Base-by-base conservation (phyloP, 2,888 invertebrate genomes). In the Stegophylla sp. region DNA sequence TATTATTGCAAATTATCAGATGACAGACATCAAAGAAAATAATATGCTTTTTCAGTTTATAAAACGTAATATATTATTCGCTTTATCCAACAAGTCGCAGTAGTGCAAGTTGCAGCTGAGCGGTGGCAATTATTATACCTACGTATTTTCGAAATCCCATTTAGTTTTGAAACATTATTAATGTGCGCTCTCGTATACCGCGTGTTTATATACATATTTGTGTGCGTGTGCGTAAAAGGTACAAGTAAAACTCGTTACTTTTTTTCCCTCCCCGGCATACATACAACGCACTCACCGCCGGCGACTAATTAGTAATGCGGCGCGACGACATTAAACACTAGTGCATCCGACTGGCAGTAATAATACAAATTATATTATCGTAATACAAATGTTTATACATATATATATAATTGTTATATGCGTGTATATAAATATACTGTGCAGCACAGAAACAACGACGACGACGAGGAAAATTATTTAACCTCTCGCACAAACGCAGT, bases 251-350 rank as follows among this genome's bases (percentile, higher is more conserved):
- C 12, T 56, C 56, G 56, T 56, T 23, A 12, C 56, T 10, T 12
- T 56, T 51, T 17, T 51, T 17, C 17, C 23, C 10, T 12, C 12
- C 23, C n/a, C 51, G 10, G 9, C 23, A 17, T 41, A 56, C 72
- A 43, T 43, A n/a, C 10, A 74, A 74, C 61, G 48, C 61, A 48
- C 73, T 45, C 43, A 9, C 9, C 51, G 67, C 10, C 28, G 26
- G 28, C 61, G 61, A 15, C 73, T 63, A 74, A 74, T 74, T 74
- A 61, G 73, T 15, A 28, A 74, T 48, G 61, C 48, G 9, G n/a
- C 20, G 26, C 59, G 73, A 41, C 17, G 59, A 43, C 72, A 73
- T 73, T 73, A 73, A 73, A 72, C 34, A 59, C 43, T 15, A 28
- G 45, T 43, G 72, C 59, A 45, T 26, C 41, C 51, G 59, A 61